Percentiles rank a stretch among this genome's conserved stretches.
Conservation (phyloP, 2,888 invertebrate genomes). For the Diarsia dahlii region DNA sequence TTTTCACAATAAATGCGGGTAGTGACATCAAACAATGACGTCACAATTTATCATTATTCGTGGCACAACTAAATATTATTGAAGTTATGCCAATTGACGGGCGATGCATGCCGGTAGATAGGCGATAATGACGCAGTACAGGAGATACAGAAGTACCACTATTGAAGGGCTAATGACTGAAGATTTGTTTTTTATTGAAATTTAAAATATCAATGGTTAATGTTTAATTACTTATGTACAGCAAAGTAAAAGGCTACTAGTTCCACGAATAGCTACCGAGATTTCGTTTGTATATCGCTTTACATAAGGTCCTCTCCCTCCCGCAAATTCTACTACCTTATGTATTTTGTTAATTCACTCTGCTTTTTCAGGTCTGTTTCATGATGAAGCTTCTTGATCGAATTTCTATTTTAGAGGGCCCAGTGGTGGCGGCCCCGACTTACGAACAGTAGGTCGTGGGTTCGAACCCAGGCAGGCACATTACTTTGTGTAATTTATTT, state of each 20-base stretch:
- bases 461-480: too few relatives aligned
- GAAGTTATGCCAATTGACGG: conserved; percentile 64
- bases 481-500: too few relatives aligned
- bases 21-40: conserved; percentile 53
- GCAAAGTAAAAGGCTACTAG: not conserved
- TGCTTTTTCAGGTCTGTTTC: too few relatives aligned
- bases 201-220: not conserved
- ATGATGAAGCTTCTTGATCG: not conserved
- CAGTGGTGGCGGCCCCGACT: too few relatives aligned
- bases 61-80: conserved; percentile 67
- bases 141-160: conserved; percentile 29
- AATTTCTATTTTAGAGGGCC: not conserved
- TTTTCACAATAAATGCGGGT: conserved; percentile 49
- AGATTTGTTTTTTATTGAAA: not conserved
- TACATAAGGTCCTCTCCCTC: too few relatives aligned
- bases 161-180: not conserved
- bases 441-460: too few relatives aligned
- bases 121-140: conserved; percentile 28
- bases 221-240: not conserved
- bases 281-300: not conserved
- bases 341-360: too few relatives aligned
- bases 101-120: conserved; percentile 66
- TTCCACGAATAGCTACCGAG: too few relatives aligned
- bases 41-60: conserved; percentile 63
- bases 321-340: not conserved